These are phyloP conservation scores for Dromiciops gliroides DNA, from an alignment of 2,113 vertebrate genomes.

Conservation along the genomic window DNA sequence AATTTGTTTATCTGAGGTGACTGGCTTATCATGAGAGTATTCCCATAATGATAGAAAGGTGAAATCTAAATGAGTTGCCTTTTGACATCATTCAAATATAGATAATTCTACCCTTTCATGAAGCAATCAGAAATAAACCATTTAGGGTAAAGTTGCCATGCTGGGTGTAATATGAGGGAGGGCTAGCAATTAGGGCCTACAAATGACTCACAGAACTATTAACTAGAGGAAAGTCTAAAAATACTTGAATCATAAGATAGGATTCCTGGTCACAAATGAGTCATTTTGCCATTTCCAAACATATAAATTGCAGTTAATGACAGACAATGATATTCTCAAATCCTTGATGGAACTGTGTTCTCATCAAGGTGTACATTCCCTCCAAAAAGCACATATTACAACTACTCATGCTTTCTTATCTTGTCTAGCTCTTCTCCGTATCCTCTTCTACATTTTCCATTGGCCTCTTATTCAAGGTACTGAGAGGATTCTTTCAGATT, in stretches of 20 bases:
- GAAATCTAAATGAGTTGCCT: slow-evolving; percentile 36
- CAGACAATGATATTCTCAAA: background rate
- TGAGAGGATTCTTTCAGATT: background rate
- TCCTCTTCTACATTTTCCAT: background rate
- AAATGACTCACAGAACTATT: background rate
- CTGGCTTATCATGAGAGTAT: slow-evolving; percentile 43
- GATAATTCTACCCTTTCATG: background rate
- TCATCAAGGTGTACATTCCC: background rate
- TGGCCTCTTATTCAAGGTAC: background rate
- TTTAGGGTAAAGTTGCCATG: background rate
- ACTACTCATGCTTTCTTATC: background rate
- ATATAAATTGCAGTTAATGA: background rate
- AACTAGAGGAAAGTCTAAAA: background rate
- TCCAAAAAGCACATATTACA: background rate
- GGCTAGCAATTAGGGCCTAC: background rate
- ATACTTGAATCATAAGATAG: background rate
- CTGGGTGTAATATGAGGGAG: background rate
- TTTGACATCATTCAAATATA: slow-evolving; percentile 44
- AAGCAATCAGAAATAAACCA: background rate
- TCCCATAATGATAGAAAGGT: slow-evolving; percentile 1
- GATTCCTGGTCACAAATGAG: background rate
- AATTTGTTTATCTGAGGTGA: slow-evolving; percentile 58
- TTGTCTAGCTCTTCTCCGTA: background rate
- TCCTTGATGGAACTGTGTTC: background rate
- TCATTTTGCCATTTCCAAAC: background rate